These are phyloP conservation scores for Liolophura sinensis DNA, from an alignment of 1,140 invertebrate species.

Conservation along the genomic window DNA sequence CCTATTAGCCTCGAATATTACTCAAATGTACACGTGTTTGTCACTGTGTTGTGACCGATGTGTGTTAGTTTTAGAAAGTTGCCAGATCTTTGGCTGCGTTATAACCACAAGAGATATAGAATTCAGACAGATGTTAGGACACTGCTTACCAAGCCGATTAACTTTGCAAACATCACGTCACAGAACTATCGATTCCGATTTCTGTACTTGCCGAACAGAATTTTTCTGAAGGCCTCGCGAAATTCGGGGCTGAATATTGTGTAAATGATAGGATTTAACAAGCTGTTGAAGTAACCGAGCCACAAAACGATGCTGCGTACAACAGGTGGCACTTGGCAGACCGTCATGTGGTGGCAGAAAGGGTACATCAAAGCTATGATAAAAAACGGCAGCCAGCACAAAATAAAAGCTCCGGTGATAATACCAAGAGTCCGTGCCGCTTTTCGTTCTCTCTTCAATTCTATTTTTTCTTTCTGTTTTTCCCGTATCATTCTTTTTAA, in stretches of 20 bases:
- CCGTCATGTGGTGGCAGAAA: slow-evolving; percentile 13
- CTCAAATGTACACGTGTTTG: too few relatives aligned
- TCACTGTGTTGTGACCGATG: too few relatives aligned
- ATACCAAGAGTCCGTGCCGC: slow-evolving; percentile 50
- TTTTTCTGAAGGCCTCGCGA: slow-evolving; percentile 86
- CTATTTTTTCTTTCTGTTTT: slow-evolving; percentile 30
- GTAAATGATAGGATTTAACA: slow-evolving; percentile 94
- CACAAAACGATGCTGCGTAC: slow-evolving; percentile 44
- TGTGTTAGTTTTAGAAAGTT: too few relatives aligned
- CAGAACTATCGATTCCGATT: too few relatives aligned
- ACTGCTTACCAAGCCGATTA: too few relatives aligned
- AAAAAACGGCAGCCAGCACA: slow-evolving; percentile 39
- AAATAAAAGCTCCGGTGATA: slow-evolving; percentile 39
- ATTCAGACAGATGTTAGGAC: too few relatives aligned
- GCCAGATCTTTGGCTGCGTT: too few relatives aligned
- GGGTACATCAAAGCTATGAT: slow-evolving; percentile 23
- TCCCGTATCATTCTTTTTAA: slow-evolving; percentile 1
- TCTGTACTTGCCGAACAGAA: slow-evolving; percentile 56
- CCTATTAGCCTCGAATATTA: too few relatives aligned
- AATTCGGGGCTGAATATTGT: slow-evolving; percentile 99
- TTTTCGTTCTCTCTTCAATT: slow-evolving; percentile 47
- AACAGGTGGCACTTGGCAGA: slow-evolving; percentile 37
- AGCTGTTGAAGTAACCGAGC: slow-evolving; percentile 87
- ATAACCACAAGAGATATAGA: too few relatives aligned
- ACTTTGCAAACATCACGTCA: too few relatives aligned